Base-by-base conservation (phyloP, 2,888 invertebrate species). In the Troglohyphantes excavatus region DNA sequence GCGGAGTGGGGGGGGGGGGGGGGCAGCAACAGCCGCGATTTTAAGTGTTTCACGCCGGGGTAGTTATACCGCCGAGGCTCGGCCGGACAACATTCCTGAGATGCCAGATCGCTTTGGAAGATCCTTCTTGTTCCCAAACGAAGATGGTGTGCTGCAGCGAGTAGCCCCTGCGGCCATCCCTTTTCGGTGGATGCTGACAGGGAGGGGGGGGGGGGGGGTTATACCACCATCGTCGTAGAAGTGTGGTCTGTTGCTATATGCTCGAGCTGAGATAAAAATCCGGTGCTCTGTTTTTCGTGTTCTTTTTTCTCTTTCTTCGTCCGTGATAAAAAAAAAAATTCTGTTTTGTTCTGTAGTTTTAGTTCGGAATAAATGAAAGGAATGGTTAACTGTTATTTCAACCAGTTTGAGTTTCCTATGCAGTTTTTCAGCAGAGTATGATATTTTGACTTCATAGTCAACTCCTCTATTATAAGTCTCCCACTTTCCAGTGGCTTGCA, bases 11-110 rank as follows among this genome's bases (percentile, higher is more conserved):
- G 61, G 27, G 19, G 9, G 33, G 21, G 11, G 46, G 27, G 68
- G 19, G 53, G 43, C 43, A 19, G 29, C 29, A 68, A 29, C 6
- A 46, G 53, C 46, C 63, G 83, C 73, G 63, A 72, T 73, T 83
- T 61, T 67, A 84, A 75, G 84, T 70, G 75, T 75, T 84, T 70
- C 67, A 53, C 82, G 70, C 82, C 81, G 53, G 46, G 23, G 70
- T 46, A 59, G 70, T 53, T 70, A 68, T 53, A 75, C 75, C 61
- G 67, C 70, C n/a, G n/a, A n/a, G n/a, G n/a, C n/a, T n/a, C n/a
- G n/a, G n/a, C n/a, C 68, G 76, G 61, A 78, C 85, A 23, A 23
- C 85, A 86, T 86, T 86, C 85, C 46, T 26, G 23, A 67, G 46
- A 78, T 86, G 70, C 61, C 63, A 43, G 73, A 65, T 75, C 73